Base-by-base conservation (phyloP, 2,797 vertebrate species). In the Enteromius paludinosus region DNA sequence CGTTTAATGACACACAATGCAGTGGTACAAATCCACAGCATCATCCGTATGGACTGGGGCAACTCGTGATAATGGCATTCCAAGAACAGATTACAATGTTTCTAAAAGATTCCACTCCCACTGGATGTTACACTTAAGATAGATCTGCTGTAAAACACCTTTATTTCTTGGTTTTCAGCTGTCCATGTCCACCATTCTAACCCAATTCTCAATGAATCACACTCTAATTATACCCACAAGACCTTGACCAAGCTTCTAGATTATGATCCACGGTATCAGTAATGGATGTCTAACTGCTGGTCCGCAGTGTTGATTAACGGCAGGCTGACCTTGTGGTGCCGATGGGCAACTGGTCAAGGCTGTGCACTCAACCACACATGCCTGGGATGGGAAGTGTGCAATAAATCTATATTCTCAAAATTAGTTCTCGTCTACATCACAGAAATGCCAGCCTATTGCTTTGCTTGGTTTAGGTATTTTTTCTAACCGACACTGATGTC, bases 331-430 rank as follows among this genome's bases (percentile, higher is more conserved):
- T 71, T 86, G 81, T 85, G 85, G 85, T 86, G 80, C 70, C 84
- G 62, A 47, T 83, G 78, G 78, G 62, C 76, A 65, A 65, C 78
- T 85, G 73, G 86, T 84, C 76, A 83, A 84, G 56, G 77, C 83
- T 85, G 61, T 81, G 72, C 74, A 52, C 30, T 76, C 59, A 64
- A 80, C 85, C 85, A 76, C 85, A 87, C 84, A 88, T 79, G 84
- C 85, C 86, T 86, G 84, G 84, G 33, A 78, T 80, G 82, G 79
- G 82, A 86, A 84, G 85, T 78, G 75, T 70, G 64, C 82, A 79
- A 81, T 89, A 89, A 87, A 89, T 89, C 84, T 70, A 81, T 62
- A 85, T 33, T 80, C 69, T 82, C 84, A 83, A 85, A 85, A 85
- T 87, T 52, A 28, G 80, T 79, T 86, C n/a, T 79, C 45, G 78